phyloP scores from a whole-genome alignment of 2,888 invertebrate species.

The Andricus curvator region DNA sequence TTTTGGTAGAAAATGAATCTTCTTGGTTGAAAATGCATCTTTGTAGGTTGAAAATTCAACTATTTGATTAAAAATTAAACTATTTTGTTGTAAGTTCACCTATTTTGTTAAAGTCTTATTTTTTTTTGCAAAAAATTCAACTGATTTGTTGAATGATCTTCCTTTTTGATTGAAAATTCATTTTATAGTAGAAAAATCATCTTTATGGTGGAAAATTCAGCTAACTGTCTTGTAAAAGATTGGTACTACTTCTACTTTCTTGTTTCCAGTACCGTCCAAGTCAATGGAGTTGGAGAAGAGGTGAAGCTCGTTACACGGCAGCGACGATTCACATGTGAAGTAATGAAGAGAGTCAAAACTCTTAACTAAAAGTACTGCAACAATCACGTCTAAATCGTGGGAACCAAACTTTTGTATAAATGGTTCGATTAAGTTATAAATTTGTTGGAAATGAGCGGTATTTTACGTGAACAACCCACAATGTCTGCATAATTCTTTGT shows the following conservation, averaged over 20 bases:
- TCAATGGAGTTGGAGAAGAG: conserved; percentile 94
- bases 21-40: no score
- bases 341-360: conserved; percentile 39
- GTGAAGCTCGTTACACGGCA: conserved; percentile 95
- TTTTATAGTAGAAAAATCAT: no score
- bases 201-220: no score
- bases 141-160: no score
- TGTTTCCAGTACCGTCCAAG: conserved; percentile 93
- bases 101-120: no score
- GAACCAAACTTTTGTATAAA: conserved; percentile 9
- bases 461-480: not conserved
- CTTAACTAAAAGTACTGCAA: not conserved
- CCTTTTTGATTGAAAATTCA: no score
- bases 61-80: no score
- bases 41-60: no score
- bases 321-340: conserved; percentile 96
- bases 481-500: not conserved
- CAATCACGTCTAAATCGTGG: conserved; percentile 4
- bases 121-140: no score
- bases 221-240: no score
- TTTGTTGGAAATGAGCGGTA: conserved; percentile 6
- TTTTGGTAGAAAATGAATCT: no score
- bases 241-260: conserved; percentile 43
- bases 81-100: no score
- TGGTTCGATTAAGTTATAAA: conserved; percentile 4